Percentiles rank a stretch among this genome's conserved stretches.
These are phyloP conservation scores for Drosophila subobscura DNA, from an alignment of 1,140 invertebrate species.

Conservation along the genomic window DNA sequence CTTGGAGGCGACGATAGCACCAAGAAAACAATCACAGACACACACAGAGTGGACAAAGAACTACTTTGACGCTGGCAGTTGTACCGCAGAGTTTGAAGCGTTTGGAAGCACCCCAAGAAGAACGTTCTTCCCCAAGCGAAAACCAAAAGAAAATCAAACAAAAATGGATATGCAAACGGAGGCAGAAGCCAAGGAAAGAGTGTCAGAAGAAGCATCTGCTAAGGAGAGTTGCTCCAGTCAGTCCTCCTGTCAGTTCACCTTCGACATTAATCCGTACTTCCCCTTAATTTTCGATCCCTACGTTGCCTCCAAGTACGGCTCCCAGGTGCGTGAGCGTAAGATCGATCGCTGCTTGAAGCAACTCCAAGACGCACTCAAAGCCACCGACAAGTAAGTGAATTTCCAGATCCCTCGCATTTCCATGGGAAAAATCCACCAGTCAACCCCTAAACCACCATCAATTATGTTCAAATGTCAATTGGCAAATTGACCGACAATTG, in stretches of 20 bases:
- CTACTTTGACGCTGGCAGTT: conserved; percentile 42
- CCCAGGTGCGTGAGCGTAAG: conserved; percentile 72
- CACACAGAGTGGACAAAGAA: conserved; percentile 50
- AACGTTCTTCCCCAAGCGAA: too few species aligned
- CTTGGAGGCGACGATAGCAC: conserved; percentile 42
- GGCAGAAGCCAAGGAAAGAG: not conserved
- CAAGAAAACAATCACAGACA: conserved; percentile 51
- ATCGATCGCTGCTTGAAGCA: conserved; percentile 77
- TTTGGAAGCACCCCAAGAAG: conserved; percentile 41
- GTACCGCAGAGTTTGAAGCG: conserved; percentile 35
- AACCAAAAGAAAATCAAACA: conserved; percentile 7
- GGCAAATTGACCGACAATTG: conserved; percentile 55
- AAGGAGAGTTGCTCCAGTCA: not conserved
- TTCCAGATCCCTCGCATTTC: not conserved
- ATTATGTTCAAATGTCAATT: conserved; percentile 64
- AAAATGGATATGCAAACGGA: conserved; percentile 4
- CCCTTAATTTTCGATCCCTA: conserved; percentile 60
- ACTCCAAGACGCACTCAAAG: conserved; percentile 62
- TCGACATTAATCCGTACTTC: conserved; percentile 61
- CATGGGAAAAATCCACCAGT: conserved; percentile 7
- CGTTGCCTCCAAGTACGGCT: conserved; percentile 67
- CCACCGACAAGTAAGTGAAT: conserved; percentile 45
- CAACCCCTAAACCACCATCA: conserved; percentile 39
- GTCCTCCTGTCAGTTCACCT: conserved; percentile 41
- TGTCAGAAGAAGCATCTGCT: not conserved